Evolutionary conservation across 2,888 invertebrate genomes (phyloP).

Genomic region (Drosophila algonquin): DNA sequence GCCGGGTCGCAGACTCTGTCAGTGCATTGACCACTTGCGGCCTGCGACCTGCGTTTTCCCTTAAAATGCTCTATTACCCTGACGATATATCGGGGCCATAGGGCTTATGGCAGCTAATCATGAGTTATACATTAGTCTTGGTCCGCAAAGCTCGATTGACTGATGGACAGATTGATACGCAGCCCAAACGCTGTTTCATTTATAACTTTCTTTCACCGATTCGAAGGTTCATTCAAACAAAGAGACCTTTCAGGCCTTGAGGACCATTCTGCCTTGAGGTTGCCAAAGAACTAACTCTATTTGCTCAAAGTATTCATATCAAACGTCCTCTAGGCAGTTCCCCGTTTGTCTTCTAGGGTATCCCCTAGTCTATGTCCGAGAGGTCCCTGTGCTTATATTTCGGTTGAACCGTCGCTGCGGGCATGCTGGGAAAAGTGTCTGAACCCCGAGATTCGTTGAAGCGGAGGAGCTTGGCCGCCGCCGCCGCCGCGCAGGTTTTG

Average conservation of each 20-base stretch:
- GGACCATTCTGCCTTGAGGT: no score
- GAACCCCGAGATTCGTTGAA: constrained; percentile 2
- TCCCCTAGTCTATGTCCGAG: neutral
- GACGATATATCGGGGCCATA: neutral
- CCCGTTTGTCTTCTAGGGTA: constrained; percentile 3
- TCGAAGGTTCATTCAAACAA: no score
- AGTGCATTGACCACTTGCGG: constrained; percentile 54
- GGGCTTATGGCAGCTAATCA: neutral
- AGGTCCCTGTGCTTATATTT: constrained; percentile 25
- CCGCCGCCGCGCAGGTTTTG: constrained; percentile 51
- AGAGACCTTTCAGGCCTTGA: no score
- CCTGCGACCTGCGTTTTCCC: constrained; percentile 37
- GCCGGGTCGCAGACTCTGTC: constrained; percentile 42
- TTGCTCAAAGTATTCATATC: neutral
- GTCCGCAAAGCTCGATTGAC: neutral
- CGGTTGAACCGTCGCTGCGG: constrained; percentile 21
- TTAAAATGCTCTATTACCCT: constrained; percentile 31
- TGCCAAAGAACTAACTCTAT: no score
- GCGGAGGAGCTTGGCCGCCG: constrained; percentile 21
- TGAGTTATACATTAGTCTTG: neutral
- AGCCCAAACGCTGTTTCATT: no score
- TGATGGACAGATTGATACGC: neutral
- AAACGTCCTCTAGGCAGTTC: neutral
- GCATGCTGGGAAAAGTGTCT: constrained; percentile 32
- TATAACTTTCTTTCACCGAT: no score